Conservation (phyloP, 2,113 vertebrate genomes). For the Gavialis gangeticus region DNA sequence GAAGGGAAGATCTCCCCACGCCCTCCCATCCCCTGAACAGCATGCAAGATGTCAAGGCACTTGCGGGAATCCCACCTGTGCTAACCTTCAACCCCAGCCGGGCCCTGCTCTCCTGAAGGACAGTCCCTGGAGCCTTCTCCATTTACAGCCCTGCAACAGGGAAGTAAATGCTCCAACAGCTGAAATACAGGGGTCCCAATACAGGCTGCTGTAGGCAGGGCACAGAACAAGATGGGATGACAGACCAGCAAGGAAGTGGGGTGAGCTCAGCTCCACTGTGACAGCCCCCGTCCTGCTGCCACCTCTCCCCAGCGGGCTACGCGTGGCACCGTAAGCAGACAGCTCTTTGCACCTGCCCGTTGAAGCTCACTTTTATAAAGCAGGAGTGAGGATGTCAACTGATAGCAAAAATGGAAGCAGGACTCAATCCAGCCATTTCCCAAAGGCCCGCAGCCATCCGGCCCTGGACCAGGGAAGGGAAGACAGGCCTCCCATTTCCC, state of each 20-base stretch:
- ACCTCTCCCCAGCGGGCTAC: not conserved
- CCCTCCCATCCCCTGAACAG: not conserved
- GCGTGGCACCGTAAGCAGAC: not conserved
- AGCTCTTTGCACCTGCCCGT: not conserved
- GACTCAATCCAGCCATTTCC: too few species aligned
- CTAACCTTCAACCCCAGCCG: not conserved
- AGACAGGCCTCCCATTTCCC: too few species aligned
- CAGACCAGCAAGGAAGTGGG: not conserved
- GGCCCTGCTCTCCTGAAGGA: not conserved
- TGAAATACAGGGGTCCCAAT: not conserved
- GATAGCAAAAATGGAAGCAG: too few species aligned
- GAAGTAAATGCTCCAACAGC: too few species aligned
- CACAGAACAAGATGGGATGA: not conserved
- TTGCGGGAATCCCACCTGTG: too few species aligned
- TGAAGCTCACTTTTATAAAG: not conserved
- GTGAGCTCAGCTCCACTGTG: not conserved
- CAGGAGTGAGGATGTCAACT: not conserved
- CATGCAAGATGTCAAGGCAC: not conserved
- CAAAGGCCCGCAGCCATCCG: too few species aligned
- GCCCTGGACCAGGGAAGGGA: too few species aligned
- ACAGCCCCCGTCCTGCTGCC: not conserved
- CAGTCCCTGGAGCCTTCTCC: not conserved
- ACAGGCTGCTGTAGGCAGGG: not conserved
- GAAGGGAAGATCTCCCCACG: not conserved
- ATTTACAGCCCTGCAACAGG: not conserved